phyloP scores from a whole-genome alignment of 1,140 invertebrate species.

The Ericerus pela region DNA sequence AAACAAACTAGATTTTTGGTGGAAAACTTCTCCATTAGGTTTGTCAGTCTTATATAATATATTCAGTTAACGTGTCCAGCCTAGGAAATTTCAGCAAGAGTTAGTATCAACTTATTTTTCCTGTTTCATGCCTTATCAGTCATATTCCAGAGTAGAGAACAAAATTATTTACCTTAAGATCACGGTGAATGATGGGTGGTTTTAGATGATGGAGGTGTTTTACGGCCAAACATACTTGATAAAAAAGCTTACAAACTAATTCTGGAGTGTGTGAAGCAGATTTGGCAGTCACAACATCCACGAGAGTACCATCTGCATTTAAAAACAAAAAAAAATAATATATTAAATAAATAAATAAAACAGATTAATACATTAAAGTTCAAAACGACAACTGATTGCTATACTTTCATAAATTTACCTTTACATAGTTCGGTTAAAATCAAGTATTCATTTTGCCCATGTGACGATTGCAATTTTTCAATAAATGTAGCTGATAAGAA shows the following conservation, averaged over 20 bases:
- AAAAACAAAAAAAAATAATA: conserved; percentile 13
- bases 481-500: conserved; percentile 58
- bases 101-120: no score
- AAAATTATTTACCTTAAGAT: conserved; percentile 56
- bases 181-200: conserved; percentile 80
- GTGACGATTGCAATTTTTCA: conserved; percentile 47
- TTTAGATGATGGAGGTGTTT: conserved; percentile 83
- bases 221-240: conserved; percentile 77
- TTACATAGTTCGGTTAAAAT: conserved; percentile 54
- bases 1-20: no score
- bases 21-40: no score
- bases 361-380: neutral
- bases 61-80: no score
- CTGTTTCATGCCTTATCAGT: no score
- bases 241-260: conserved; percentile 75
- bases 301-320: conserved; percentile 51
- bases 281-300: conserved; percentile 57
- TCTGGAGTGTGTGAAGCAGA: conserved; percentile 47
- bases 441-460: conserved; percentile 54
- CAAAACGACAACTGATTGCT: neutral
- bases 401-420: conserved; percentile 30
- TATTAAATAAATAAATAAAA: neutral
- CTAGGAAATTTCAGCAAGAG: no score
- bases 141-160: neutral
- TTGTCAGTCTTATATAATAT: no score